Evolutionary conservation across 2,113 vertebrate species (phyloP), one percentile per base, ranked within the genome.

Genomic region (Rutilus rutilus): DNA sequence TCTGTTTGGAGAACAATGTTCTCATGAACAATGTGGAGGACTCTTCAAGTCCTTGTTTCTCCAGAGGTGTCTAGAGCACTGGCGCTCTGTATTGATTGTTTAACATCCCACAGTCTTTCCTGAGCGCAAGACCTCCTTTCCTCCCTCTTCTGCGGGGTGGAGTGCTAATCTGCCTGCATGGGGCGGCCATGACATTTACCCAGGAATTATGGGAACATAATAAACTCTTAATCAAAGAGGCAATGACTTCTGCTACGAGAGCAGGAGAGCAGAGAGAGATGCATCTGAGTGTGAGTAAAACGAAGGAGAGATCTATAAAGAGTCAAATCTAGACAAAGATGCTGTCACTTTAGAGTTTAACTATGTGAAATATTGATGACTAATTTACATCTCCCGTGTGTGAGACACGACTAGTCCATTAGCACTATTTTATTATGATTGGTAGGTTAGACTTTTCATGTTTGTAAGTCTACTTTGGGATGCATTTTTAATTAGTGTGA

Each of bases 131-230:
- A 60, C 78, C 78, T 74, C 60, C 45, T 85, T 80, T 86, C 75
- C 81, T 84, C 60, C 25, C 65, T 39, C 39, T 74, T 83, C 77
- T 84, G 76, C 14, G 54, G 52, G 75, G 81, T 45, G 45, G 64
- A 45, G 36, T 76, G 84, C 71, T 90, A 86, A 86, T 88, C 85
- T 19, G 73, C 82, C 85, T 78, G 62, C 89, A 86, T 85, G 85
- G 77, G 85, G 89, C 19, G 65, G 57, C 85, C 78, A 67, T 90
- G 89, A 90, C 89, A 90, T 90, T 90, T 90, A 90, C 71, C 82
- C 78, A 88, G 89, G 89, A 90, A 88, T 88, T 86, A 88, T 79
- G 27, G 83, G 64, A 74, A 82, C 71, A 79, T 82, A 74, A 85
- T 88, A 88, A 85, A 86, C 71, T 67, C 82, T 85, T 90, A 88